Evolutionary conservation across 2,888 invertebrate genomes (phyloP).

Genomic region (Candidula unifasciata): DNA sequence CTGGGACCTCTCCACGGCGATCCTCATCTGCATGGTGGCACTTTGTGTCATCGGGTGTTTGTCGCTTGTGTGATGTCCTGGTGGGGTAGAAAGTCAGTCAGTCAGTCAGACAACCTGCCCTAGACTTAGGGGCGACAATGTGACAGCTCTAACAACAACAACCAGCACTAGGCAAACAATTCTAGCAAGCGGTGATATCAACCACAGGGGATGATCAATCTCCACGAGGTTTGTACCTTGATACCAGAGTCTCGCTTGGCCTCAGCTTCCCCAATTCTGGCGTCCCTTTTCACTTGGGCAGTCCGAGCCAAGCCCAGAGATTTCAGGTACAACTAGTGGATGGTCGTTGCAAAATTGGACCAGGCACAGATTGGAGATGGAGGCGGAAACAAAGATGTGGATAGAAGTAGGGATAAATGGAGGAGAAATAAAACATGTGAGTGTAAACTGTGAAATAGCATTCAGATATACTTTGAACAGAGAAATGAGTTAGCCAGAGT

Average conservation of each 20-base stretch:
- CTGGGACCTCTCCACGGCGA: no score
- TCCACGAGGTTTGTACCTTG: conserved; percentile 79
- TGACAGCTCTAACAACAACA: no score
- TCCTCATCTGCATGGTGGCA: no score
- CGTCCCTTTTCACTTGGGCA: conserved; percentile 84
- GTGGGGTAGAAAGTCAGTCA: no score
- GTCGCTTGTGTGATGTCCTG: no score
- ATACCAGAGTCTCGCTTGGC: conserved; percentile 92
- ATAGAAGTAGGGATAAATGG: neutral
- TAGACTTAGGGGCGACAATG: no score
- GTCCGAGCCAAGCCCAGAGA: conserved; percentile 84
- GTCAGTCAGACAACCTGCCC: no score
- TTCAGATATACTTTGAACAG: neutral
- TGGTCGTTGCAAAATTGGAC: neutral
- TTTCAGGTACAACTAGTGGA: conserved; percentile 89
- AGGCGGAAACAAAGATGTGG: neutral
- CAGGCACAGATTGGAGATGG: neutral
- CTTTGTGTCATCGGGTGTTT: no score
- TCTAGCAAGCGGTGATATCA: neutral
- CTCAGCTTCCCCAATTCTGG: conserved; percentile 97
- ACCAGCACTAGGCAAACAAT: neutral
- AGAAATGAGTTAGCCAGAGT: neutral
- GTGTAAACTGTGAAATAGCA: neutral
- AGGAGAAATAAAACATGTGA: conserved; percentile 11
- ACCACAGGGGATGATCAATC: neutral